phyloP scores from a whole-genome alignment of 2,797 vertebrate genomes.

The Silurus aristotelis region DNA sequence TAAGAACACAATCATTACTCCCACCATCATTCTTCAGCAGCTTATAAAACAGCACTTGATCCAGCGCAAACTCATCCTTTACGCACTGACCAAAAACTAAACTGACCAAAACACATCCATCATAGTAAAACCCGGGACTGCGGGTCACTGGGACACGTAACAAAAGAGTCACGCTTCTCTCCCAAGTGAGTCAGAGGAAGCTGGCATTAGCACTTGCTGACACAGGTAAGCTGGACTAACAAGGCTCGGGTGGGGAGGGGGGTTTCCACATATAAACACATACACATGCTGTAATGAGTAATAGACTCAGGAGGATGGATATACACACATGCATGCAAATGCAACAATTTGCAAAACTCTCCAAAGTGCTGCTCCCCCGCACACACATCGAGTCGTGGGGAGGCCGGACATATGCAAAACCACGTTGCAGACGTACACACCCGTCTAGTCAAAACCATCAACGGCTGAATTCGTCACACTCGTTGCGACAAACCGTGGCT shows the following conservation, averaged over 20 bases:
- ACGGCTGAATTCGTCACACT: background rate
- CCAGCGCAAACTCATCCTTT: background rate
- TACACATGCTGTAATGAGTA: background rate
- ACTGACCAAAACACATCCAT: background rate
- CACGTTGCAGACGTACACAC: constrained; percentile 8
- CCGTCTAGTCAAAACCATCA: constrained; percentile 32
- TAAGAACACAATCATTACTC: background rate
- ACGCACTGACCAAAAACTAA: background rate
- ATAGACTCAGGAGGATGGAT: constrained; percentile 35
- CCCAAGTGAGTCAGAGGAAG: constrained; percentile 60
- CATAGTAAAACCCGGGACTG: background rate
- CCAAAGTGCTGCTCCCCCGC: background rate
- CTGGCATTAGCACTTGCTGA: constrained; percentile 51
- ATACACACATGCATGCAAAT: constrained; percentile 39
- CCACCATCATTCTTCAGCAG: background rate
- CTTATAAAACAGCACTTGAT: constrained; percentile 3
- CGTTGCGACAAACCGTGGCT: background rate
- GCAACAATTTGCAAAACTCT: constrained; percentile 40
- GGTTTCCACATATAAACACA: background rate
- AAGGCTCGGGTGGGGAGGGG: background rate
- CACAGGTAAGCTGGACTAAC: constrained; percentile 50
- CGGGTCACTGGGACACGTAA: background rate
- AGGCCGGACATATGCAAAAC: constrained; percentile 31
- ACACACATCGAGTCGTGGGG: background rate
- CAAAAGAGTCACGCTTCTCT: constrained; percentile 17